Percentiles rank a stretch among this genome's conserved stretches.
Conservation (phyloP, 2,113 vertebrate species). For the Nansenia antarctica region DNA sequence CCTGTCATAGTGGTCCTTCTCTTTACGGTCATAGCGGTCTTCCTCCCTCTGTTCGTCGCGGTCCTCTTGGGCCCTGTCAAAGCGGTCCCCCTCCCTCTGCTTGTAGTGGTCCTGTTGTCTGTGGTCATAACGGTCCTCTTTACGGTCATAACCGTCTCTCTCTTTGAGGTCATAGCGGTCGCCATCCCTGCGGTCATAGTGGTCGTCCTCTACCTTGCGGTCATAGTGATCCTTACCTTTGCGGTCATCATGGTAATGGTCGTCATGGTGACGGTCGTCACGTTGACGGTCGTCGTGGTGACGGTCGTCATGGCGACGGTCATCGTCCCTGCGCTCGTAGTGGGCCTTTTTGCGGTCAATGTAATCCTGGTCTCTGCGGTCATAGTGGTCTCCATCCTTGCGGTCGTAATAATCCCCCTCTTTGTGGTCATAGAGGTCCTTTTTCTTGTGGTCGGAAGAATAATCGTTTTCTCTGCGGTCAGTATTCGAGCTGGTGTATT, state of each 20-base stretch:
- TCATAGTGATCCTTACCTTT: slow-evolving; percentile 42
- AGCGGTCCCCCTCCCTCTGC: too few relatives aligned
- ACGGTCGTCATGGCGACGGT: slow-evolving; percentile 29
- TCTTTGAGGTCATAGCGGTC: slow-evolving; percentile 22
- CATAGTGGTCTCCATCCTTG: slow-evolving; percentile 43
- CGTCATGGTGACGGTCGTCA: slow-evolving; percentile 42
- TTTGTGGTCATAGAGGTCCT: slow-evolving; percentile 16
- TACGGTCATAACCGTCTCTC: neutral
- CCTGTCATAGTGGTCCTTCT: slow-evolving; percentile 21
- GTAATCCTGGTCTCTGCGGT: slow-evolving; percentile 47
- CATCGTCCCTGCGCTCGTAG: slow-evolving; percentile 9
- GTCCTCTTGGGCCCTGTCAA: too few relatives aligned
- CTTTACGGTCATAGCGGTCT: slow-evolving; percentile 16
- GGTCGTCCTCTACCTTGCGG: slow-evolving; percentile 31
- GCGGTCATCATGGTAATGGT: slow-evolving; percentile 27
- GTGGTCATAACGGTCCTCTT: slow-evolving; percentile 13
- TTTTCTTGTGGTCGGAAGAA: slow-evolving; percentile 23
- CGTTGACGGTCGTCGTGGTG: slow-evolving; percentile 25
- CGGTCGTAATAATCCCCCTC: slow-evolving; percentile 29
- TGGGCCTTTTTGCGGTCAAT: slow-evolving; percentile 38
- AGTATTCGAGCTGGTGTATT: slow-evolving; percentile 28
- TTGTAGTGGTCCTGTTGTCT: slow-evolving; percentile 8
- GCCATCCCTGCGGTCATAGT: slow-evolving; percentile 1
- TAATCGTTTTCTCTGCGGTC: slow-evolving; percentile 48
- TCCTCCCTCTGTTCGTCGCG: slow-evolving; percentile 3